Conservation (phyloP, 2,797 vertebrate species). For the Dallia pectoralis region DNA sequence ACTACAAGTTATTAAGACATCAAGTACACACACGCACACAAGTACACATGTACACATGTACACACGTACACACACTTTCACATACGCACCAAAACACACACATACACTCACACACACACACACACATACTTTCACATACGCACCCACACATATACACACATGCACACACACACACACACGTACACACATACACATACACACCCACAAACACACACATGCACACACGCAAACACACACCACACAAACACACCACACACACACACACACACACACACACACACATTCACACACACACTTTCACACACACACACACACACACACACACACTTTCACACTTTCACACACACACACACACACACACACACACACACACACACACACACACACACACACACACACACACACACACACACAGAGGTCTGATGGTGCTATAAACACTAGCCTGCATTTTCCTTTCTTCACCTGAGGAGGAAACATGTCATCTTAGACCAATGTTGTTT, state of each 20-base stretch:
- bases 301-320: background rate
- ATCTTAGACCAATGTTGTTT: slow-evolving; percentile 6
- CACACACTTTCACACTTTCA: background rate
- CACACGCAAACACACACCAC: too few species aligned
- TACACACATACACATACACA: background rate
- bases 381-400: slow-evolving; percentile 3
- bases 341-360: background rate
- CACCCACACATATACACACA: too few species aligned
- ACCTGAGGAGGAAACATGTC: background rate
- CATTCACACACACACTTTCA: background rate
- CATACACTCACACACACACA: too few species aligned
- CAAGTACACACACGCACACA: too few species aligned
- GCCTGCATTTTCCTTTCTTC: slow-evolving; percentile 14
- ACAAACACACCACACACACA: background rate
- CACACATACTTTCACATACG: too few species aligned
- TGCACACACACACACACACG: background rate
- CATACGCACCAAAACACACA: too few species aligned
- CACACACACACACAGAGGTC: background rate
- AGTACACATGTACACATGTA: too few species aligned
- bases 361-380: background rate
- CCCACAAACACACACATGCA: background rate
- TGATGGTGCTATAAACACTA: slow-evolving; percentile 1
- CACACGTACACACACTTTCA: too few species aligned
- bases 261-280: background rate
- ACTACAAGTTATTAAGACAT: too few species aligned